These are phyloP conservation scores for Eucidaris tribuloides DNA, from an alignment of 35 echinoderm and acorn worm species.

Conservation along the genomic window DNA sequence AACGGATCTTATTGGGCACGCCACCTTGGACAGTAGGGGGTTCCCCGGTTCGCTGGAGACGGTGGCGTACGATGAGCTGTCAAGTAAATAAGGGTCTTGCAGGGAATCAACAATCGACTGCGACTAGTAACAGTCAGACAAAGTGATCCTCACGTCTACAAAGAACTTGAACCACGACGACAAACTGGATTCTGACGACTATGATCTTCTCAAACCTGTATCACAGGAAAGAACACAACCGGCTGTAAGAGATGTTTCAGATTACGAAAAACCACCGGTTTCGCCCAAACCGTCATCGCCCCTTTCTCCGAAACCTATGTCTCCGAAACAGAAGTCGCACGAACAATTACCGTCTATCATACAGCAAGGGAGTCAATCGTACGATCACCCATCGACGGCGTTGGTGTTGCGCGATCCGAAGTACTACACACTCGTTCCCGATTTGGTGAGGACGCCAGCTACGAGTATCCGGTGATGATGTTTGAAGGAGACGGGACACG, in stretches of 20 bases:
- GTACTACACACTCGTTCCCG: conserved; percentile 11
- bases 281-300: neutral
- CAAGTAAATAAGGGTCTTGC: no score
- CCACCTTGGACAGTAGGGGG: neutral
- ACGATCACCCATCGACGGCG: neutral
- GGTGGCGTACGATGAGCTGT: neutral
- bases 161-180: neutral
- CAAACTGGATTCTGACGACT: neutral
- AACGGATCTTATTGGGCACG: conserved; percentile 6
- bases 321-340: neutral
- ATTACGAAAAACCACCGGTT: neutral
- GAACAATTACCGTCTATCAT: neutral
- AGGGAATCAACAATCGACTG: no score
- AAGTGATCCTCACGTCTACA: conserved; percentile 7
- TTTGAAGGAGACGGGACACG: neutral
- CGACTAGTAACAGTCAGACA: no score
- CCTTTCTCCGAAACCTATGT: neutral
- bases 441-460: conserved; percentile 2
- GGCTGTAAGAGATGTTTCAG: neutral
- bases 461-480: conserved; percentile 17
- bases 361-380: no score
- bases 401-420: neutral
- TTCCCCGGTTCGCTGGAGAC: conserved; percentile 19
- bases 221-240: no score
- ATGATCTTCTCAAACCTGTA: neutral